Evolutionary conservation across 1,140 invertebrate species (phyloP).

Genomic region (Rhyzopertha dominica): DNA sequence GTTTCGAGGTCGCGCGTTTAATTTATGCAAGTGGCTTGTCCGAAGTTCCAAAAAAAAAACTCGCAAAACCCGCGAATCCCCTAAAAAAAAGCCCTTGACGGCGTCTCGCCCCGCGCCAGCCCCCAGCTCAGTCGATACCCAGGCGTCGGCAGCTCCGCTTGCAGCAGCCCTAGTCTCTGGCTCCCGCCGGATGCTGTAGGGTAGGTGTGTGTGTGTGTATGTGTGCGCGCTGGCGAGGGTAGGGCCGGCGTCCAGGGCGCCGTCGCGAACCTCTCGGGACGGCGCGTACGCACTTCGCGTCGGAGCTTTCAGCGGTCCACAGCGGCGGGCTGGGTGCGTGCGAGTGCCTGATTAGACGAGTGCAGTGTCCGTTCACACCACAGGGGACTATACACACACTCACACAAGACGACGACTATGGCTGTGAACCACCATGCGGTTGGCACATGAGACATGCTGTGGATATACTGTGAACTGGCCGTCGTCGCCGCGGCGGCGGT

Average conservation of each 20-base stretch:
- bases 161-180: no score
- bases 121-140: constrained; percentile 10
- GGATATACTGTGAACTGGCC: constrained; percentile 38
- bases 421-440: constrained; percentile 40
- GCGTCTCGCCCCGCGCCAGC: neutral
- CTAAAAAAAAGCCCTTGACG: constrained; percentile 1
- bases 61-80: constrained; percentile 6
- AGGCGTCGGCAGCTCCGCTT: constrained; percentile 11
- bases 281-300: constrained; percentile 36
- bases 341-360: constrained; percentile 28
- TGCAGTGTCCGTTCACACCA: constrained; percentile 18
- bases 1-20: no score
- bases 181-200: constrained; percentile 25
- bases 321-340: constrained; percentile 35
- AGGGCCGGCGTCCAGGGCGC: constrained; percentile 31
- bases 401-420: no score
- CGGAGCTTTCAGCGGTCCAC: constrained; percentile 37
- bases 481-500: constrained; percentile 29
- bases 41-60: no score
- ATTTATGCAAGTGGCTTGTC: constrained; percentile 8
- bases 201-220: constrained; percentile 25
- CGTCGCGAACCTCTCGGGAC: constrained; percentile 30
- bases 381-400: no score
- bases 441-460: constrained; percentile 39
- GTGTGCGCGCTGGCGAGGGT: constrained; percentile 26